Percentiles rank a stretch among this genome's conserved stretches.
phyloP scores from a whole-genome alignment of 2,797 vertebrate genomes.

The Acropternis orthonyx region DNA sequence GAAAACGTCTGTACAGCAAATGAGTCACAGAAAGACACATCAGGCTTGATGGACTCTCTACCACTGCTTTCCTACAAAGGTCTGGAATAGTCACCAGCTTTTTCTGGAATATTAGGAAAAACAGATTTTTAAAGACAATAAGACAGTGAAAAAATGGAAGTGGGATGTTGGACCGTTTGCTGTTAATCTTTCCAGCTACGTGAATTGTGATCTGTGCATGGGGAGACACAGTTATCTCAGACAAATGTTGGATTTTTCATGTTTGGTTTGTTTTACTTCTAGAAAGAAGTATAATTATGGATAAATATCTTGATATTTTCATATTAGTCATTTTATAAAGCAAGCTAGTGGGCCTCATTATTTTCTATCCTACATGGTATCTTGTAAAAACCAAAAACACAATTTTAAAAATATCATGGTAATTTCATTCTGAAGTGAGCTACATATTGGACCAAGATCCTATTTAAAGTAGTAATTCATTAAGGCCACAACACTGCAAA shows the following conservation, averaged over 20 bases:
- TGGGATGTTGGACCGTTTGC: neutral
- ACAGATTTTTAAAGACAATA: neutral
- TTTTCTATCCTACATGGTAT: neutral
- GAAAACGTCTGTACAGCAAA: neutral
- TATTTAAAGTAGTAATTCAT: conserved; percentile 3
- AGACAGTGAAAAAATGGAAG: neutral
- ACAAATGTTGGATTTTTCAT: rapidly evolving
- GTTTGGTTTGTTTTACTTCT: neutral
- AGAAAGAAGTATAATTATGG: neutral
- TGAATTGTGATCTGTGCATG: rapidly evolving
- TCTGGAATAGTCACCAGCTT: neutral
- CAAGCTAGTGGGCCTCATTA: neutral
- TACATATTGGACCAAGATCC: neutral
- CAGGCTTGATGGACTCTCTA: neutral
- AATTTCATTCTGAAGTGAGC: neutral
- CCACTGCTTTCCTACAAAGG: neutral
- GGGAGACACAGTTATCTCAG: neutral
- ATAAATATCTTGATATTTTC: neutral
- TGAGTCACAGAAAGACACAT: neutral
- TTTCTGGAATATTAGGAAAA: neutral
- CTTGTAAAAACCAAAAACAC: neutral
- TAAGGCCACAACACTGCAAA: neutral
- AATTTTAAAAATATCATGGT: neutral
- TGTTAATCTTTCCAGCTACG: neutral
- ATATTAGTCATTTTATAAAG: neutral